A percentile compares a stretch with the other conserved stretches of the same genome.
phyloP scores from a whole-genome alignment of 2,888 invertebrate species.

The Eudasyphora cyanicolor region DNA sequence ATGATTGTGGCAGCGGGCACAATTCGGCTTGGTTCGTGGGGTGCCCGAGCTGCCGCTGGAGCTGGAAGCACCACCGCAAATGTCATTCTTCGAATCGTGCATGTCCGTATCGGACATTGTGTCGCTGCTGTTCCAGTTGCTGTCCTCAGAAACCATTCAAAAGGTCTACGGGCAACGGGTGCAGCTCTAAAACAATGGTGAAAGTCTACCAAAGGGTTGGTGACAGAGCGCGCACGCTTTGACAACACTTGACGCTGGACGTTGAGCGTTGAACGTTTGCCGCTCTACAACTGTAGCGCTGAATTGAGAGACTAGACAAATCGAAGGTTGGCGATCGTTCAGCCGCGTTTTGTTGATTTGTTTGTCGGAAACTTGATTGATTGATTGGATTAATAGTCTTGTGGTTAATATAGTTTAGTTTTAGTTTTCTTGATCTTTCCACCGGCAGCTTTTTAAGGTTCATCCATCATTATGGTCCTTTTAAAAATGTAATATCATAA shows the following conservation, averaged over 20 bases:
- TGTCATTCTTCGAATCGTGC: slow-evolving; percentile 81
- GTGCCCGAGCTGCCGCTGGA: slow-evolving; percentile 82
- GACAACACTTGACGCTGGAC: not conserved
- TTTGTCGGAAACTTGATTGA: slow-evolving; percentile 9
- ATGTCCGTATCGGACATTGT: slow-evolving; percentile 82
- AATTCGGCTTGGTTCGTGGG: slow-evolving; percentile 93
- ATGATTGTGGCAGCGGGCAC: slow-evolving; percentile 95
- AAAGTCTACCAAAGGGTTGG: not conserved
- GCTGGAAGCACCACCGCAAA: slow-evolving; percentile 80
- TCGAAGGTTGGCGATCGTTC: not conserved
- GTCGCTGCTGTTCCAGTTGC: slow-evolving; percentile 78
- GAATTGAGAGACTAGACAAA: not conserved
- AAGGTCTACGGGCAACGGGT: slow-evolving; percentile 51
- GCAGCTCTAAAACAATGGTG: slow-evolving; percentile 13
- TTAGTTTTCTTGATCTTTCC: not conserved
- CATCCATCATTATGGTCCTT: slow-evolving; percentile 4
- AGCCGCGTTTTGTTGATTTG: not conserved
- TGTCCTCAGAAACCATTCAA: slow-evolving; percentile 79
- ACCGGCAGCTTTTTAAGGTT: not conserved
- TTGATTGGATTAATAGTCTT: not conserved
- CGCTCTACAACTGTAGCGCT: not conserved
- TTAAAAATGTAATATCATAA: not conserved
- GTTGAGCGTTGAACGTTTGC: not conserved
- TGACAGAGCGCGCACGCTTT: not conserved
- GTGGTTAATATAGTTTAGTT: no score